Percentiles rank a stretch among this genome's conserved stretches.
Conservation (phyloP, 2,888 invertebrate species). For the Arrhopalites spinosus region DNA sequence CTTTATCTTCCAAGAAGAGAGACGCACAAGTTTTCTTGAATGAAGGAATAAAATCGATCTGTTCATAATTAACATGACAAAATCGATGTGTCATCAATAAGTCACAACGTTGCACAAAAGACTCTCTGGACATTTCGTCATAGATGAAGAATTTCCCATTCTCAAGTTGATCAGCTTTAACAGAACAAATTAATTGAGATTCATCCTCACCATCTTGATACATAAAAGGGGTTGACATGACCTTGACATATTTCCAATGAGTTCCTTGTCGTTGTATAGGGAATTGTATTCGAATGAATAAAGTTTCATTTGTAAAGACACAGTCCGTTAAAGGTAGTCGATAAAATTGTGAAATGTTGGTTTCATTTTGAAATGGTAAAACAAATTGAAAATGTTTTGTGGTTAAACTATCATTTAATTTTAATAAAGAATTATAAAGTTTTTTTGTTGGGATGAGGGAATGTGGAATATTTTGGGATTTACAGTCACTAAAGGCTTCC, state of each 20-base stretch:
- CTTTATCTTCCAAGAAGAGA: neutral
- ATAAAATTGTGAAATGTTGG: neutral
- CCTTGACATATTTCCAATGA: neutral
- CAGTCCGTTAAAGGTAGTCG: conserved; percentile 1
- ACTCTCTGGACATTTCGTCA: neutral
- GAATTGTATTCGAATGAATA: conserved; percentile 5
- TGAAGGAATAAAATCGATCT: neutral
- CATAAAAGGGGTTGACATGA: neutral
- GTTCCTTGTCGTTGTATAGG: neutral
- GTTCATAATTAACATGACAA: neutral
- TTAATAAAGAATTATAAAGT: neutral
- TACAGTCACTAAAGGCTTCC: conserved; percentile 2
- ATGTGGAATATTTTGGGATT: neutral
- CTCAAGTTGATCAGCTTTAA: neutral
- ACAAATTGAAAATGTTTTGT: neutral
- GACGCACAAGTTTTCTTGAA: conserved; percentile 4
- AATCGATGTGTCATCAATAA: neutral
- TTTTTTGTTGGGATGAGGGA: neutral
- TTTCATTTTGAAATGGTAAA: neutral
- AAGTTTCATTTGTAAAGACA: neutral
- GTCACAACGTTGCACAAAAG: neutral
- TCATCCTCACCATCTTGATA: neutral
- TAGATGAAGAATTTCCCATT: neutral
- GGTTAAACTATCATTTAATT: neutral
- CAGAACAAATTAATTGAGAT: neutral